Evolutionary conservation across 2,113 vertebrate genomes (phyloP).

Genomic region (Barbus barbus): DNA sequence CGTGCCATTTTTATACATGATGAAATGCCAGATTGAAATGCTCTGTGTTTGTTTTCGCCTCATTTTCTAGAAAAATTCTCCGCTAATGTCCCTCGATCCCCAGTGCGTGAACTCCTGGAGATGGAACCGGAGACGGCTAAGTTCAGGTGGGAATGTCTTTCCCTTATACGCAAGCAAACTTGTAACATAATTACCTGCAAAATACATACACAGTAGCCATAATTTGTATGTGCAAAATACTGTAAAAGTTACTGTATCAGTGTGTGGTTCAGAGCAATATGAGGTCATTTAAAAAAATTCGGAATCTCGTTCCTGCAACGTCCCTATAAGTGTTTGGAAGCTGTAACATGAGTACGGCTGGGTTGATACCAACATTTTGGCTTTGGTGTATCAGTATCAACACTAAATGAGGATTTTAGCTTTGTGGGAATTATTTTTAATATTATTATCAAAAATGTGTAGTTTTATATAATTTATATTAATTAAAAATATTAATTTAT

Average conservation of each 20-base stretch:
- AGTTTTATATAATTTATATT: no score
- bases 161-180: neutral
- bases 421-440: neutral
- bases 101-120: slow-evolving; percentile 95
- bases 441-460: no score
- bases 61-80: slow-evolving; percentile 86
- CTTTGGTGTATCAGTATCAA: neutral
- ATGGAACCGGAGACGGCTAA: slow-evolving; percentile 99
- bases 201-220: neutral
- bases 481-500: no score
- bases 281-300: neutral
- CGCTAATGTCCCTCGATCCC: slow-evolving; percentile 97
- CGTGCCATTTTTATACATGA: slow-evolving; percentile 33
- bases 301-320: neutral
- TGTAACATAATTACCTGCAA: neutral
- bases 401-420: neutral
- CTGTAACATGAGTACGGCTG: neutral
- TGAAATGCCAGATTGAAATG: slow-evolving; percentile 44
- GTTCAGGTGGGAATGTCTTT: slow-evolving; percentile 85
- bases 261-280: slow-evolving; percentile 2
- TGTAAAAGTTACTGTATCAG: slow-evolving; percentile 3
- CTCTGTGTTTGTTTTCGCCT: slow-evolving; percentile 34
- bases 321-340: neutral
- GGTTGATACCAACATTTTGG: neutral
- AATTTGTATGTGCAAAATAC: neutral